Conservation (phyloP, 2,888 invertebrate species). For the Pristionchus mayeri region DNA sequence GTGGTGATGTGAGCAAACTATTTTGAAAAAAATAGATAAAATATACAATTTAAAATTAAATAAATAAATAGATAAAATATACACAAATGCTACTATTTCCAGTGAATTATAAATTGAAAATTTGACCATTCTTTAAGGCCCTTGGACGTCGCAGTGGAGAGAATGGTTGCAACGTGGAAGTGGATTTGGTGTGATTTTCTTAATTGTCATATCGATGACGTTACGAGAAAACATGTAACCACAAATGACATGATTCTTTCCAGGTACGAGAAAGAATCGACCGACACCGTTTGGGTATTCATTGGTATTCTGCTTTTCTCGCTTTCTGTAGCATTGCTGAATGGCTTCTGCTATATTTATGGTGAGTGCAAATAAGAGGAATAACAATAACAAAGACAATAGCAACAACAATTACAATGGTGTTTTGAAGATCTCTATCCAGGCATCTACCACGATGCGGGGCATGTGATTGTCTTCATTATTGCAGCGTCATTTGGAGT, state of each 20-base stretch:
- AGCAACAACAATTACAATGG: too few species aligned
- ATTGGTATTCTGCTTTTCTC: neutral
- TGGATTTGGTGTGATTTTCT: neutral
- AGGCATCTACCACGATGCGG: neutral
- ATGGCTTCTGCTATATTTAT: slow-evolving; percentile 5
- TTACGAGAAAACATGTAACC: neutral
- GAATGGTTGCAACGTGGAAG: neutral
- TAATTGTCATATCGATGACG: neutral
- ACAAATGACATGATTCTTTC: neutral
- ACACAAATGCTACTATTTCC: neutral
- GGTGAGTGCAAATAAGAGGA: neutral
- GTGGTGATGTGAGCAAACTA: neutral
- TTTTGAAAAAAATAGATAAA: too few species aligned
- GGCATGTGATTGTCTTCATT: neutral
- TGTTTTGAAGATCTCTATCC: slow-evolving; percentile 4
- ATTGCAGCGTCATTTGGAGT: neutral
- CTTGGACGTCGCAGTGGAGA: neutral
- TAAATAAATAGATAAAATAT: neutral
- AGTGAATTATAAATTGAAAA: too few species aligned
- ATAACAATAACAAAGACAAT: neutral
- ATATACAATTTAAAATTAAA: neutral
- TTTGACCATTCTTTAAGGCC: neutral
- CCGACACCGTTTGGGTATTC: neutral
- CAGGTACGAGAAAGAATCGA: slow-evolving; percentile 12
- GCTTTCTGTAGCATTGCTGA: neutral